Percentiles rank a stretch among this genome's conserved stretches.
Conservation (phyloP, 2,888 invertebrate genomes). For the Meghimatium bilineatum region DNA sequence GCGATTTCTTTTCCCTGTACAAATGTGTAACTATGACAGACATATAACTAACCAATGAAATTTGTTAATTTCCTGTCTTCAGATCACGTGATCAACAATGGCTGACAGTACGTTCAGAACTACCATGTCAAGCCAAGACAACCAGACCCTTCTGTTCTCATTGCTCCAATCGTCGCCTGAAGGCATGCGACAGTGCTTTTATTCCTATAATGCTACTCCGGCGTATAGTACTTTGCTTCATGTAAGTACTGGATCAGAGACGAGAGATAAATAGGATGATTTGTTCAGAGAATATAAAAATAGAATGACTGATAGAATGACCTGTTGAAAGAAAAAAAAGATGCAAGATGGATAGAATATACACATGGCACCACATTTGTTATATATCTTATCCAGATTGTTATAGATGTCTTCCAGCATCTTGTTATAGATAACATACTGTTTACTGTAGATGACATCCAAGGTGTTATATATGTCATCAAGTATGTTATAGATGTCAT, state of each 20-base stretch:
- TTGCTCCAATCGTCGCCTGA: not conserved
- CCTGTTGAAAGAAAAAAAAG: too few relatives aligned
- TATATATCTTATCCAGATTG: not conserved
- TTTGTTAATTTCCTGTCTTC: not conserved
- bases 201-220: not conserved
- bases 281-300: not conserved
- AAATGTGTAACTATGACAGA: too few relatives aligned
- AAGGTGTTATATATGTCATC: too few relatives aligned
- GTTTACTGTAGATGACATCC: not conserved
- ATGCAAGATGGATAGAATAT: too few relatives aligned
- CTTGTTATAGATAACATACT: not conserved
- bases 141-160: not conserved
- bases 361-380: not conserved
- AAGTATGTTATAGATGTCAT: too few relatives aligned
- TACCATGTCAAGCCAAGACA: not conserved
- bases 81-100: constrained; percentile 4
- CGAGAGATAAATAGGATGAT: not conserved
- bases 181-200: not conserved
- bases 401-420: not conserved
- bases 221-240: not conserved
- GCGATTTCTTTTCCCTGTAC: too few relatives aligned
- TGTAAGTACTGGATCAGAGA: not conserved
- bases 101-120: not conserved
- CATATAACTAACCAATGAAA: too few relatives aligned
- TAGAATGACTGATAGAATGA: not conserved